phyloP scores from a whole-genome alignment of 2,888 invertebrate genomes.

The Carterocephalus palaemon region DNA sequence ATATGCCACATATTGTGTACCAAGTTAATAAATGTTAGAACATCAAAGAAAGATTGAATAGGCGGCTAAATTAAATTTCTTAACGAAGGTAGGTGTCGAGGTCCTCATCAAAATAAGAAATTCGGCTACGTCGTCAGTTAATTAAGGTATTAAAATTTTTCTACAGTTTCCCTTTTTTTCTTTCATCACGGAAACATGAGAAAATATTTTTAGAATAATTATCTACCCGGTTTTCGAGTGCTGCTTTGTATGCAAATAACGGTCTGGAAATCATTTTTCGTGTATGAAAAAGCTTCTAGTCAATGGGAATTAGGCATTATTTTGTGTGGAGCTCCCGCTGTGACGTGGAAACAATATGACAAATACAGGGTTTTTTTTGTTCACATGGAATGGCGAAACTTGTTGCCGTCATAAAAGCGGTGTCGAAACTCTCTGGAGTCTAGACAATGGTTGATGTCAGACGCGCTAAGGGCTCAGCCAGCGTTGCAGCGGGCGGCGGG shows the following conservation, averaged over 20 bases:
- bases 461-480: conserved; percentile 47
- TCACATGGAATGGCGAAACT: conserved; percentile 42
- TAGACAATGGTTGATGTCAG: conserved; percentile 64
- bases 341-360: conserved; percentile 31
- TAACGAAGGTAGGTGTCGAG: conserved; percentile 46
- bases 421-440: conserved; percentile 51
- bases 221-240: conserved; percentile 24
- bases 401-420: conserved; percentile 57
- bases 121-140: conserved; percentile 54
- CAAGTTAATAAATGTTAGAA: conserved; percentile 17
- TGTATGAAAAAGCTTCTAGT: conserved; percentile 29
- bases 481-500: conserved; percentile 3
- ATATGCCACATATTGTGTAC: conserved; percentile 5
- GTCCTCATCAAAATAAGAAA: conserved; percentile 55
- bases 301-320: conserved; percentile 36
- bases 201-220: conserved; percentile 40
- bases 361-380: conserved; percentile 34
- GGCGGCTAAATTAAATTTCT: conserved; percentile 41
- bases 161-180: conserved; percentile 51
- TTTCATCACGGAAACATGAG: conserved; percentile 43
- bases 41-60: conserved; percentile 24
- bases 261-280: conserved; percentile 21
- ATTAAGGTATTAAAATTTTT: conserved; percentile 61
- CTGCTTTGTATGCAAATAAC: conserved; percentile 26
- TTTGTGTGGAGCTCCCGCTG: conserved; percentile 33